Evolutionary conservation across 2,113 vertebrate species (phyloP), one percentile per base, ranked within the genome.

Genomic region (Chionodraco myersi): DNA sequence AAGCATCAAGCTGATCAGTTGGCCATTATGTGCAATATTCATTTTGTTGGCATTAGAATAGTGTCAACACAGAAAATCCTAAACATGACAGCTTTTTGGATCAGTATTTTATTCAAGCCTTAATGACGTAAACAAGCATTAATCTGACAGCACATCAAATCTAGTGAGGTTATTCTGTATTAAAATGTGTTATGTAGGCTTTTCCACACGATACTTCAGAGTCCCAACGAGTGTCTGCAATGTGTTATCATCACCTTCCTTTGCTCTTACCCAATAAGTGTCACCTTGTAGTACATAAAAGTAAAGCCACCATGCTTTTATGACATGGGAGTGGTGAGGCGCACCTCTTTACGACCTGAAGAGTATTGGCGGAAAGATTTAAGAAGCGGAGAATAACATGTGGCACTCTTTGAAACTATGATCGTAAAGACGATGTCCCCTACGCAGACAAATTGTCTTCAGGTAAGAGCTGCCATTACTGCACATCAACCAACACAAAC

Each of bases 321-420:
- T 80, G 75, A 64, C 23, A 65, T 14, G 34, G 87, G 61, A 88
- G 77, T 53, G 48, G 56, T 65, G 76, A 79, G 67, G 68, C 18
- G 13, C 70, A 78, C 36, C 68, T 85, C 77, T 92, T 90, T 91
- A 86, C 45, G 83, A 89, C 73, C 44, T 36, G 0, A 10, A 57
- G 61, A 80, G 60, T 86, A 87, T 80, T 84, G 86, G 63, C 41
- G 48, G 69, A 85, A 73, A 87, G 88, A 92, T 88, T 93, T 92
- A 83, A 86, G 83, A 85, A 86, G 75, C 47, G 0, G 61, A 84
- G 76, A 77, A 64, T 75, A 83, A 79, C 61, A 76, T 67, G 80
- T 56, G 54, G 68, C 72, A 51, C 67, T 78, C 77, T 81, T 83
- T 74, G 80, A 88, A 84, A 86, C 91, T 77, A 71, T 64, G 63